Evolutionary conservation across 2,113 vertebrate genomes (phyloP).

Genomic region (Eolophus roseicapilla): DNA sequence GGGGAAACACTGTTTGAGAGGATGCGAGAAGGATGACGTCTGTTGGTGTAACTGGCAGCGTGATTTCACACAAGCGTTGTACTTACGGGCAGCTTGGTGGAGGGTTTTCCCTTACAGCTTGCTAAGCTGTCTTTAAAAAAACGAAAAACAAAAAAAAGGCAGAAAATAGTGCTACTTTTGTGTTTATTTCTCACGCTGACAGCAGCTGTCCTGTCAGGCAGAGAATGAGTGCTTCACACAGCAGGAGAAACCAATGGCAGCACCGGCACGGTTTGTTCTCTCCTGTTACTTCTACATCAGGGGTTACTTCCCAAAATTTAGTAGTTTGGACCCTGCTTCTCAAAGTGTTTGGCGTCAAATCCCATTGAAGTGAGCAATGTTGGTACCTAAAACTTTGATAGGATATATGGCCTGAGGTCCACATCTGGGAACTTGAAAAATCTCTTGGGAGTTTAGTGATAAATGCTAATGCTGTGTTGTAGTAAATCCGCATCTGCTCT

Average conservation of each 20-base stretch:
- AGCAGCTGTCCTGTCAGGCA: not conserved
- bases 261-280: fast-evolving
- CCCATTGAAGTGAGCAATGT: fast-evolving
- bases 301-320: fast-evolving
- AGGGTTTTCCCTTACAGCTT: not conserved
- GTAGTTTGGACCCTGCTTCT: not conserved
- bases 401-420: not conserved
- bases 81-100: not conserved
- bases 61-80: not conserved
- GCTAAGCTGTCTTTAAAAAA: not conserved
- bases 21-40: not conserved
- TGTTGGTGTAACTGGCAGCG: not conserved
- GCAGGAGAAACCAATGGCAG: not conserved
- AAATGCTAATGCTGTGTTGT: not conserved
- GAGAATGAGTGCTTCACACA: not conserved
- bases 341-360: fast-evolving
- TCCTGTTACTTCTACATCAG: not conserved
- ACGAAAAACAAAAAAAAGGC: not conserved
- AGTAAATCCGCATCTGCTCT: not conserved
- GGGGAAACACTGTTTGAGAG: slow-evolving; percentile 5
- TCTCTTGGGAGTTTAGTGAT: not conserved
- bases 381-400: not conserved
- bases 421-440: not conserved
- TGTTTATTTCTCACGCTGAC: not conserved
- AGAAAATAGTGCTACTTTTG: not conserved